A percentile compares a stretch with the other conserved stretches of the same genome.
phyloP scores from a whole-genome alignment of 2,113 vertebrate species.

The Pygoscelis adeliae region DNA sequence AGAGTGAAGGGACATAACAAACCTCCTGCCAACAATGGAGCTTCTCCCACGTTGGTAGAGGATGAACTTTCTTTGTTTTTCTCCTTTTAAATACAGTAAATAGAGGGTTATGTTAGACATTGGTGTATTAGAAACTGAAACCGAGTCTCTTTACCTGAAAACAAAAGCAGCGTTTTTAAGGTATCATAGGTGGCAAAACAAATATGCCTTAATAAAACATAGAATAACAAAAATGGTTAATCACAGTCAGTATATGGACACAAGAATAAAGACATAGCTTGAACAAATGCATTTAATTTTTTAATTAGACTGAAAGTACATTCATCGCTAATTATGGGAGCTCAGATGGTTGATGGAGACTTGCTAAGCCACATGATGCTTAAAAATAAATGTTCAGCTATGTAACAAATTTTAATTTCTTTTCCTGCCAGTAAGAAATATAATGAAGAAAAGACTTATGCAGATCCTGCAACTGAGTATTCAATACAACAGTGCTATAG shows the following conservation, averaged over 20 bases:
- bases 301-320: neutral
- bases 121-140: neutral
- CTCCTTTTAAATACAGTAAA: neutral
- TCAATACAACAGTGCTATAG: neutral
- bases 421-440: neutral
- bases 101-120: neutral
- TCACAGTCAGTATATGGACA: neutral
- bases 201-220: neutral
- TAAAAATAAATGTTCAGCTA: neutral
- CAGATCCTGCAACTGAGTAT: neutral
- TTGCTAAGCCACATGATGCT: neutral
- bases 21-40: neutral
- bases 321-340: neutral
- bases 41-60: neutral
- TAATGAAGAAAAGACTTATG: neutral
- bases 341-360: neutral
- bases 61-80: neutral
- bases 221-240: neutral
- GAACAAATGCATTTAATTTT: neutral
- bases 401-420: neutral
- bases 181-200: neutral
- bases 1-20: neutral
- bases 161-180: neutral
- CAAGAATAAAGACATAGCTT: neutral
- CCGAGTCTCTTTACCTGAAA: neutral